Percentiles rank a stretch among this genome's conserved stretches.
Evolutionary conservation across 2,797 vertebrate species (phyloP).

Genomic region (Ceryle rudis): DNA sequence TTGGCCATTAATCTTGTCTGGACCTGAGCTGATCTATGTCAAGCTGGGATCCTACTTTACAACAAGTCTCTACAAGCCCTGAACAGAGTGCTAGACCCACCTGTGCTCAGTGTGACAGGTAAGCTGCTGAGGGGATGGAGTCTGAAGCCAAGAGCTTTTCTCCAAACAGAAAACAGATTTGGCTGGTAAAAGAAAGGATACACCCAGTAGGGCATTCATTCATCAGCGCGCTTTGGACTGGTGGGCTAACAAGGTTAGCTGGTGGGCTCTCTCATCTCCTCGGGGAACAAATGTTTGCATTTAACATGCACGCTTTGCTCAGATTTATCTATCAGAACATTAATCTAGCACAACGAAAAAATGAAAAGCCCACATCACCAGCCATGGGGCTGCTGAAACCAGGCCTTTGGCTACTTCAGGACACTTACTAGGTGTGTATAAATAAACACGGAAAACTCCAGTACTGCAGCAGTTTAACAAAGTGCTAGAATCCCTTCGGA

Average conservation of each 20-base stretch:
- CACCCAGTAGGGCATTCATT: accelerated
- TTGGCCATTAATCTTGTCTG: not conserved
- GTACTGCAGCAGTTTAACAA: not conserved
- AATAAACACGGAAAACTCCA: not conserved
- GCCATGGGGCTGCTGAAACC: not conserved
- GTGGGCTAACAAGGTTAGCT: not conserved
- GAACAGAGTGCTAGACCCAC: not conserved
- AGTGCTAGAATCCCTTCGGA: conserved; percentile 26
- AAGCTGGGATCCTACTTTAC: not conserved
- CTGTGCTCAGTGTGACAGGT: not conserved
- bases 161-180: not conserved
- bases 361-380: not conserved
- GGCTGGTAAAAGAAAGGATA: not conserved
- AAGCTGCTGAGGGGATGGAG: not conserved
- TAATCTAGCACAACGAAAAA: not conserved
- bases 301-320: not conserved
- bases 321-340: not conserved
- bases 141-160: not conserved
- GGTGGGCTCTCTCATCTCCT: not conserved
- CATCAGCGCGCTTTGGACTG: not conserved
- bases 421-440: not conserved
- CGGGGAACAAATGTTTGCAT: not conserved
- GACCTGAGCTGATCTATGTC: not conserved
- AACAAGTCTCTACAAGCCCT: not conserved
- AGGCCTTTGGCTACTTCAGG: not conserved